phyloP scores from a whole-genome alignment of 2,113 vertebrate genomes.

The Nothoprocta perdicaria region DNA sequence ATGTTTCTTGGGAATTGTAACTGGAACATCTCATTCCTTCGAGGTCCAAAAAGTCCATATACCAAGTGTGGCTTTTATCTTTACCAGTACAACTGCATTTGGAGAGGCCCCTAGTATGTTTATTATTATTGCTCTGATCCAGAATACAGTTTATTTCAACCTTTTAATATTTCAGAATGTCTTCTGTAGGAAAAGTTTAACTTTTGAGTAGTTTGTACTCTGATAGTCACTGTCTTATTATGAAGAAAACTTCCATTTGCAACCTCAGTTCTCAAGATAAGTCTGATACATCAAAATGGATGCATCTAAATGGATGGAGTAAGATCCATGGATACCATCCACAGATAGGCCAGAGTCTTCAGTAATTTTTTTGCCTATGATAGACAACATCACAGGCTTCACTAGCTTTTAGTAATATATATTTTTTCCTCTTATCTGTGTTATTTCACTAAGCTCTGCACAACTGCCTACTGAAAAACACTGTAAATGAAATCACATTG shows the following conservation, averaged over 20 bases:
- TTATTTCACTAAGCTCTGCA: neutral
- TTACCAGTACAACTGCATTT: neutral
- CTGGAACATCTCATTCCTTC: neutral
- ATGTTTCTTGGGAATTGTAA: neutral
- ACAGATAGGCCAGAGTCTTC: neutral
- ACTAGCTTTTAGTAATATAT: neutral
- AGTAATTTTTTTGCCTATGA: neutral
- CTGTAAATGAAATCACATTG: neutral
- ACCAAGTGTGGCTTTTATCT: neutral
- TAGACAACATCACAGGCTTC: neutral
- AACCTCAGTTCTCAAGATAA: neutral
- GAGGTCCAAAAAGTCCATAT: neutral
- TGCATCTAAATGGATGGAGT: neutral
- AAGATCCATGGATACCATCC: neutral
- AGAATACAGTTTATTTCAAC: neutral
- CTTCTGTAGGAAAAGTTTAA: neutral
- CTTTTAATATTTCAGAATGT: neutral
- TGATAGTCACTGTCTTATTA: neutral
- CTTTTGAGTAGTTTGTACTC: neutral
- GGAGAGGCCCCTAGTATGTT: neutral
- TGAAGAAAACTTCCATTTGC: neutral
- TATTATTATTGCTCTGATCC: neutral
- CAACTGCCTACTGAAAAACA: neutral
- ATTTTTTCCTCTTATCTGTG: neutral
- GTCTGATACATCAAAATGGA: neutral